Base-by-base conservation (phyloP, 1,140 invertebrate genomes). In the Metaphire vulgaris region DNA sequence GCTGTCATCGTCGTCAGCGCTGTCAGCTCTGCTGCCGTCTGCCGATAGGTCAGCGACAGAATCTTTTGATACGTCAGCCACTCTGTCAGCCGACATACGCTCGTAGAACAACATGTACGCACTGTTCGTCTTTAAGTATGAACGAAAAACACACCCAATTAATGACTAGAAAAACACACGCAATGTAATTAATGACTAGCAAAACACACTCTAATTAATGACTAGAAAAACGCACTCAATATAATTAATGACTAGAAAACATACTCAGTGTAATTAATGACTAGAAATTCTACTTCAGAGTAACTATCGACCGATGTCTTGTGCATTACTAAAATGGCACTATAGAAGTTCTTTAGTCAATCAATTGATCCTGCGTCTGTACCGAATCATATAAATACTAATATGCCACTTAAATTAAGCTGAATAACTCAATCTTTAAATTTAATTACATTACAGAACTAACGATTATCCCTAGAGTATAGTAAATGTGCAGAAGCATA, bases 101-200 rank as follows among this genome's bases (percentile, higher is more conserved):
- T 97, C 94, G 84, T 98, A 98, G 83, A 98, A 97, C 69, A 98
- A 84, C 96, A 98, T 98, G 82, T 98, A 98, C 0, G 96, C 96
- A 83, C 93, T 96, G 83, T 98, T 97, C 0, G 95, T 97, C 87
- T 87, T 78, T 1, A 73, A 69, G 33, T 26, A 77, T 14, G 70
- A 75, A 21, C 21, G 64, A 26, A 74, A 30, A 73, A 16, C 26
- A 71, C 28, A 33, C 16, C 29, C 41, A 33, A 67, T 31, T 34
- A 74, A 76, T 2, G 28, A 26, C n/a, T 65, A 1, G 30, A 32
- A 71, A 71, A 32, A 56, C 21, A 6, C 6, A 56, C 41, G 6
- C 6, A 56, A 56, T 56, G 21, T 56, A 56, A 6, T 56, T 12
- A 12, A 56, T 56, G 21, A n/a, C n/a, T n/a, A n/a, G n/a, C n/a